A percentile compares a stretch with the other conserved stretches of the same genome.
phyloP scores from a whole-genome alignment of 2,113 vertebrate species.

The Nycticebus coucang region DNA sequence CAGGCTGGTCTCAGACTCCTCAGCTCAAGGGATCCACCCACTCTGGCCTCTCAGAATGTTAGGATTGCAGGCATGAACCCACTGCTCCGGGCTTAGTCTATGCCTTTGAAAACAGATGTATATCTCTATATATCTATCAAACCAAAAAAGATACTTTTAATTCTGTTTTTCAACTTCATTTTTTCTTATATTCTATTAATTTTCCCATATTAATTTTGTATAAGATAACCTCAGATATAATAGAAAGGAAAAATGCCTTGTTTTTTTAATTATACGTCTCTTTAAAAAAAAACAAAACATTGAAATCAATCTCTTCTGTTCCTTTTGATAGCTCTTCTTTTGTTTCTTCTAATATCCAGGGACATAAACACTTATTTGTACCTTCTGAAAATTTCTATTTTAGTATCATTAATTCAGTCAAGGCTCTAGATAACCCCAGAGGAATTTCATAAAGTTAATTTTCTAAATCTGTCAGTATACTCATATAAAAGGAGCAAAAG shows the following conservation, averaged over 20 bases:
- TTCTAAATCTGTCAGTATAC: neutral
- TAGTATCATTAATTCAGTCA: neutral
- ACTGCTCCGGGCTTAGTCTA: neutral
- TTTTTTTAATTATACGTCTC: neutral
- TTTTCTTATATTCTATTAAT: neutral
- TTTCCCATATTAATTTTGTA: neutral
- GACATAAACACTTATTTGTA: neutral
- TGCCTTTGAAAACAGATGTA: neutral
- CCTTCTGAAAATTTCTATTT: neutral
- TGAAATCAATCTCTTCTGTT: conserved; percentile 1
- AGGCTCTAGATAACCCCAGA: neutral
- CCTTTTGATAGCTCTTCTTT: neutral
- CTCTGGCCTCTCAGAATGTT: no score
- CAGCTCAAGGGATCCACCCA: no score
- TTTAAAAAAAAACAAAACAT: neutral
- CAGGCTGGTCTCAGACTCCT: no score
- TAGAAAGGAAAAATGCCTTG: neutral
- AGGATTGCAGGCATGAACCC: no score
- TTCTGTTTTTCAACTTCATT: neutral
- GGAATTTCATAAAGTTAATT: neutral
- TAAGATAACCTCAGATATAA: neutral
- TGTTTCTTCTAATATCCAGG: neutral
- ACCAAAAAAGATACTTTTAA: neutral
- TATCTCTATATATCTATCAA: neutral
- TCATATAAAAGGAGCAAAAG: neutral